Conservation (phyloP, 2,113 vertebrate species). For the Sakesphorus luctuosus region DNA sequence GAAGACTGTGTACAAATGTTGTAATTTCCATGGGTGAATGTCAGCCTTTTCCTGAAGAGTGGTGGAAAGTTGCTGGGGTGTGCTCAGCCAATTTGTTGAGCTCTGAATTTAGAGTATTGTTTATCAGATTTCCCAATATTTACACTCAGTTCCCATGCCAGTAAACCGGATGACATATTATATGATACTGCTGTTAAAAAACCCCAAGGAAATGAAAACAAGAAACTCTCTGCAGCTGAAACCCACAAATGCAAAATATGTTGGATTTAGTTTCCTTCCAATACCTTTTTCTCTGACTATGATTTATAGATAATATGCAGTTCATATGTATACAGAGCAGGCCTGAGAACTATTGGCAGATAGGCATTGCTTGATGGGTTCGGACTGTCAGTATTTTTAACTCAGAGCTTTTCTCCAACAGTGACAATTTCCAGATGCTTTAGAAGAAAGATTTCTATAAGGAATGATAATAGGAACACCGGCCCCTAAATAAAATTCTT, state of each 20-base stretch:
- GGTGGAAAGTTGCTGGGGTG: neutral
- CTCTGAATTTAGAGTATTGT: slow-evolving; percentile 19
- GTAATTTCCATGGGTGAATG: neutral
- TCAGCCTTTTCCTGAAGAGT: neutral
- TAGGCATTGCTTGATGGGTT: neutral
- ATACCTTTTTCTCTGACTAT: neutral
- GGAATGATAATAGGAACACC: neutral
- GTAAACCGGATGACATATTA: slow-evolving; percentile 51
- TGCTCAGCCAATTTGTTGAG: neutral
- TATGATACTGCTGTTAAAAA: slow-evolving; percentile 27
- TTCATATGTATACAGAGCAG: neutral
- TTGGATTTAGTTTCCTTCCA: neutral
- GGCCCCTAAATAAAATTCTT: neutral
- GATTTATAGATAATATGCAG: neutral
- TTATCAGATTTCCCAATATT: slow-evolving; percentile 60
- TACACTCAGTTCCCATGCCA: neutral
- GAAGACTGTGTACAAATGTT: neutral
- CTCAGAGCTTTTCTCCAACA: neutral
- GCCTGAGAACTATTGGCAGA: neutral
- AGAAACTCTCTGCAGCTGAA: neutral
- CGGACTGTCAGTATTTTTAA: neutral
- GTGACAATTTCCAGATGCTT: slow-evolving; percentile 33
- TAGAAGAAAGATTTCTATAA: neutral
- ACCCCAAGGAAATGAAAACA: neutral
- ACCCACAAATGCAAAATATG: neutral